phyloP scores from a whole-genome alignment of 2,113 vertebrate species.

The Psittacara wagleri region DNA sequence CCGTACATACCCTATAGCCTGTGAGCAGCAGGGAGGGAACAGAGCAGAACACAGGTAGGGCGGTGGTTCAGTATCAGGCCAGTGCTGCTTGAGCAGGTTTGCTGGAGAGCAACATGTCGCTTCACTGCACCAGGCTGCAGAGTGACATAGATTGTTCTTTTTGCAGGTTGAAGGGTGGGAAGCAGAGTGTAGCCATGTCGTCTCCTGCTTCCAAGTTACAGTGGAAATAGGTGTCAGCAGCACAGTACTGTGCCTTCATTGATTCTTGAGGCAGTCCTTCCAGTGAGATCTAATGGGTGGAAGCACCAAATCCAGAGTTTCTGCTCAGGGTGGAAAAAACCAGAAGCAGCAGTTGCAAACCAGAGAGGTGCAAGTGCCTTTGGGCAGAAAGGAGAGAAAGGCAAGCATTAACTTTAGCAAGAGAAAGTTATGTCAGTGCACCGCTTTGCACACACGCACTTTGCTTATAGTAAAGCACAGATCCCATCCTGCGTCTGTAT shows the following conservation, averaged over 20 bases:
- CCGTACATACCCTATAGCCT: fast-evolving
- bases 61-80: not conserved
- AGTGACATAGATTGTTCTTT: fast-evolving
- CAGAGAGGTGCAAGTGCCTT: not conserved
- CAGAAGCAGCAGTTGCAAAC: not conserved
- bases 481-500: not conserved
- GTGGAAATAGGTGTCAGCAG: not conserved
- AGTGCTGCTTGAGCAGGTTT: fast-evolving
- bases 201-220: not conserved
- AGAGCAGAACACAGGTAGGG: fast-evolving
- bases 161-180: not conserved
- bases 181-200: fast-evolving
- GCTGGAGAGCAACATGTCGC: not conserved
- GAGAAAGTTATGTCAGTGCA: not conserved
- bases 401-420: not conserved
- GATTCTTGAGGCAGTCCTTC: not conserved
- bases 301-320: not conserved
- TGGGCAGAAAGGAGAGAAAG: not conserved
- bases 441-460: not conserved
- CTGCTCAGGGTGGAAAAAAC: not conserved
- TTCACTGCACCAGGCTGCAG: not conserved
- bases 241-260: fast-evolving
- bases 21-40: not conserved
- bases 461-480: not conserved
- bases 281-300: too few species aligned